phyloP scores from a whole-genome alignment of 2,888 invertebrate species.

The Ichneumoninae sp. region DNA sequence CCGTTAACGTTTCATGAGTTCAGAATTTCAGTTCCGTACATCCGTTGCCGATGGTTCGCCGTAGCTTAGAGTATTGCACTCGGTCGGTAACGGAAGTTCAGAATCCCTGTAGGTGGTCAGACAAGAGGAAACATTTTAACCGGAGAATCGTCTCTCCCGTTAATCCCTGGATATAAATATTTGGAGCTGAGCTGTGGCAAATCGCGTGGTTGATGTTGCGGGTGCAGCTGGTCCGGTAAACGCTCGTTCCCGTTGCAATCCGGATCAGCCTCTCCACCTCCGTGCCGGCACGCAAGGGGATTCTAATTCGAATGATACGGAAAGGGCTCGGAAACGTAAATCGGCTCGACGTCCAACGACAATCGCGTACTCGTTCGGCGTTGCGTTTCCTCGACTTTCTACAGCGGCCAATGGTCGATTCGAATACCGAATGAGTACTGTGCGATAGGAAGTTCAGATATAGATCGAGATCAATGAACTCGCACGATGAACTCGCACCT shows the following conservation, averaged over 20 bases:
- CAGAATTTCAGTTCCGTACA: too few species aligned
- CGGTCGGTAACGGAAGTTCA: not conserved
- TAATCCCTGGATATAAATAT: not conserved
- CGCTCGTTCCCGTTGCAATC: not conserved
- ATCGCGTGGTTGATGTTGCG: not conserved
- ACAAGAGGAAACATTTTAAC: not conserved
- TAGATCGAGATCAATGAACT: not conserved
- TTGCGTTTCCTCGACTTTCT: not conserved
- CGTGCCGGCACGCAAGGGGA: not conserved
- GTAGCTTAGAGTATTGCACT: not conserved
- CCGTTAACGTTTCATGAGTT: too few species aligned
- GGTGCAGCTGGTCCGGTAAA: not conserved
- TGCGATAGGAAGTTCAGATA: not conserved
- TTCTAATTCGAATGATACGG: constrained; percentile 2
- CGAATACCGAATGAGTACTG: not conserved
- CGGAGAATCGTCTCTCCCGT: not conserved
- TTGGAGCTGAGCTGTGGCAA: not conserved
- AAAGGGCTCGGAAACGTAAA: not conserved
- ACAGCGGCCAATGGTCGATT: not conserved
- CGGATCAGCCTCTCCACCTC: not conserved
- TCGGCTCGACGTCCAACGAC: not conserved
- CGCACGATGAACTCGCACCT: not conserved
- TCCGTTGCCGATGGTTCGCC: not conserved
- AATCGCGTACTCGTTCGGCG: not conserved
- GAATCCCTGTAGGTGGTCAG: too few species aligned